These are phyloP conservation scores for Periphyllus acericola DNA, from an alignment of 2,888 invertebrate species.

Conservation along the genomic window DNA sequence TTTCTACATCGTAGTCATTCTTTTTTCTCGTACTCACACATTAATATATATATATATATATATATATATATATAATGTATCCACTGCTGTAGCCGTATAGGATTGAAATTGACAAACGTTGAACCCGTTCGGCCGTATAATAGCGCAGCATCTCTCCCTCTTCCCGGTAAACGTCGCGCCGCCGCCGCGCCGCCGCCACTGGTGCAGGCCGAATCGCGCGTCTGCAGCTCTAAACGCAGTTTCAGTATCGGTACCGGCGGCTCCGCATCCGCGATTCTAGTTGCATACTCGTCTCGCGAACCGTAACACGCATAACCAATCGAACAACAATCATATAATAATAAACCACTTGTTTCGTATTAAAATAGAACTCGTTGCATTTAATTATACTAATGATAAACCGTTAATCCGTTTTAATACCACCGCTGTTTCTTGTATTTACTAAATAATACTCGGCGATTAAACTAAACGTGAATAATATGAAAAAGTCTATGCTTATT, in stretches of 20 bases:
- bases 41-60: neutral
- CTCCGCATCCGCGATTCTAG: slow-evolving; percentile 36
- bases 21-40: neutral
- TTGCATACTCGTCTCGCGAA: neutral
- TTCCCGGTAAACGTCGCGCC: slow-evolving; percentile 10
- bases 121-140: slow-evolving; percentile 57
- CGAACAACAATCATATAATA: neutral
- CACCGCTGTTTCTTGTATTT: neutral
- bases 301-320: neutral
- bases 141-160: slow-evolving; percentile 56
- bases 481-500: slow-evolving; percentile 10
- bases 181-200: neutral
- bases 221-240: slow-evolving; percentile 41
- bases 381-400: neutral
- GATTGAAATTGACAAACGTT: slow-evolving; percentile 59
- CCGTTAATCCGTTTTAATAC: neutral
- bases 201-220: slow-evolving; percentile 39
- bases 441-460: neutral
- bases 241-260: slow-evolving; percentile 45
- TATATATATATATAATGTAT: neutral
- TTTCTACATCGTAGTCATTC: neutral
- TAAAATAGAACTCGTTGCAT: neutral
- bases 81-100: neutral
- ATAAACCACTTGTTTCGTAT: neutral
- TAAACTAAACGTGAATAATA: slow-evolving; percentile 13